Percentiles rank a stretch among this genome's conserved stretches.
Evolutionary conservation across 2,888 invertebrate species (phyloP).

Genomic region (Choristoneura rosaceana): DNA sequence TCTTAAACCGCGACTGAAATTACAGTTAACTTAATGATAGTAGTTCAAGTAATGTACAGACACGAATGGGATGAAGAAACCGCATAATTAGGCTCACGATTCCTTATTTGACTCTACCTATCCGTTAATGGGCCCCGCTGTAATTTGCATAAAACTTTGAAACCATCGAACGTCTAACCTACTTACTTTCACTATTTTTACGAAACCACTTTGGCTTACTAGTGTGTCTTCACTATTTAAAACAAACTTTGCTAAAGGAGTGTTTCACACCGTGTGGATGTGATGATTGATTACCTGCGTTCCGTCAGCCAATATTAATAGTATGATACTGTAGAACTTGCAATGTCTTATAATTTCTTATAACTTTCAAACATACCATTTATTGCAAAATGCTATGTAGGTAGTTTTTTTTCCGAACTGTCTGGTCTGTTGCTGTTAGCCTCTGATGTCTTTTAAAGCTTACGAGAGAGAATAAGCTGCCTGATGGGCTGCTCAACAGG

Average conservation of each 20-base stretch:
- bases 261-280: neutral
- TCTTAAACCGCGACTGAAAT: slow-evolving; percentile 45
- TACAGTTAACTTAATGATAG: slow-evolving; percentile 46
- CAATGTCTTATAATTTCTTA: neutral
- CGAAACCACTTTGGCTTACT: slow-evolving; percentile 31
- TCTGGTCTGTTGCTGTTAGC: too few species aligned
- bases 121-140: slow-evolving; percentile 43
- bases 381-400: too few species aligned
- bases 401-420: too few species aligned
- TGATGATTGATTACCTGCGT: neutral
- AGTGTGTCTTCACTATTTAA: slow-evolving; percentile 18
- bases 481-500: too few species aligned
- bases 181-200: slow-evolving; percentile 42
- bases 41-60: slow-evolving; percentile 44
- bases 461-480: too few species aligned
- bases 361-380: neutral
- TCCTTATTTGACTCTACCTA: slow-evolving; percentile 46
- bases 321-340: neutral
- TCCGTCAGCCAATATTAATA: neutral
- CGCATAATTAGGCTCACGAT: slow-evolving; percentile 49
- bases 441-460: too few species aligned
- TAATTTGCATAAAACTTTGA: slow-evolving; percentile 42
- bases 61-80: slow-evolving; percentile 49
- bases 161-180: slow-evolving; percentile 40
- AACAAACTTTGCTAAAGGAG: slow-evolving; percentile 8